Percentiles rank a stretch among this genome's conserved stretches.
Conservation (phyloP, 2,888 invertebrate species). For the Cryptus armator region DNA sequence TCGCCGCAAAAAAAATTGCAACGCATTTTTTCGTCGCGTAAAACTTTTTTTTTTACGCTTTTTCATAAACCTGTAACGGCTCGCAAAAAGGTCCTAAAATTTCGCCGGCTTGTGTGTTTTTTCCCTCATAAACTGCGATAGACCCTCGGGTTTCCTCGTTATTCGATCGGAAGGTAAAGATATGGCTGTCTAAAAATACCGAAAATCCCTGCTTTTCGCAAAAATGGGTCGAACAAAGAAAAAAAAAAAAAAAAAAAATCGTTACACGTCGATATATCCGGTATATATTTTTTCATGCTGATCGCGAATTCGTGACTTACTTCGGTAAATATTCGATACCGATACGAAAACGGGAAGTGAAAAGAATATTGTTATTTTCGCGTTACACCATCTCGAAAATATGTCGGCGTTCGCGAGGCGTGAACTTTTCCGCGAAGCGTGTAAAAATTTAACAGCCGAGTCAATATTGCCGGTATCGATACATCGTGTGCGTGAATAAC, state of each 20-base stretch:
- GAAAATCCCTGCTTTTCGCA: not conserved
- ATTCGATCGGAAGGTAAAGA: not conserved
- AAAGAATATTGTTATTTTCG: no score
- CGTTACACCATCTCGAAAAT: no score
- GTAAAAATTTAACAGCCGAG: not conserved
- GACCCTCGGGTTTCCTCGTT: not conserved
- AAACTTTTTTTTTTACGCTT: not conserved
- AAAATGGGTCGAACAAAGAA: not conserved
- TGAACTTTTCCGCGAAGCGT: not conserved
- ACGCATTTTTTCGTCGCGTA: no score
- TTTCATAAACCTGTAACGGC: not conserved
- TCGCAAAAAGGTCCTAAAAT: not conserved
- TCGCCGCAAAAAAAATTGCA: no score
- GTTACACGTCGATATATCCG: no score
- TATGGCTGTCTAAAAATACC: not conserved
- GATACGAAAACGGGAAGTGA: no score
- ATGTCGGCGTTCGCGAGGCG: no score
- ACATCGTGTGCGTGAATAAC: constrained; percentile 10
- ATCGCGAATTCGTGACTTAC: no score
- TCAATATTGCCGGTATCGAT: not conserved
- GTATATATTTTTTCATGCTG: not conserved
- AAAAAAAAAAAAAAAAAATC: not conserved
- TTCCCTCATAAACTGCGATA: not conserved
- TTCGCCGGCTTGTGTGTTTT: not conserved
- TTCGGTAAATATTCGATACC: no score